These are phyloP conservation scores for Catharus fuscescens DNA, from an alignment of 2,113 vertebrate genomes.

Conservation along the genomic window DNA sequence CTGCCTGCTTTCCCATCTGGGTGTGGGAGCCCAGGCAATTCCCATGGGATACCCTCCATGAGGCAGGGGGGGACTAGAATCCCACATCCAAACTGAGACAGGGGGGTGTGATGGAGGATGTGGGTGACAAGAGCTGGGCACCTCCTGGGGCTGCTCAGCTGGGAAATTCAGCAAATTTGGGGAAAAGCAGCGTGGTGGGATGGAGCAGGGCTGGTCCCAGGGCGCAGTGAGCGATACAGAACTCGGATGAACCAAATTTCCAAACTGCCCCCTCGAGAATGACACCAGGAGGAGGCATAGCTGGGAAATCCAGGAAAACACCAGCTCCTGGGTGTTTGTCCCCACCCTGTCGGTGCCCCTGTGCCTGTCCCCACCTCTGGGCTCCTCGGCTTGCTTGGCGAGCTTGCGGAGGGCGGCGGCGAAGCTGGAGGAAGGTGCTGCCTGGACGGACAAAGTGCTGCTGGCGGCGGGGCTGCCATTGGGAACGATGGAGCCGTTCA, in stretches of 20 bases:
- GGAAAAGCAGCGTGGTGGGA: background rate
- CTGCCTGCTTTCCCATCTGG: background rate
- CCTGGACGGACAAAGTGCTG: constrained; percentile 88
- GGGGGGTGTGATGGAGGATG: rapidly evolving
- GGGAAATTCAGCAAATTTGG: background rate
- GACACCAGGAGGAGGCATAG: background rate
- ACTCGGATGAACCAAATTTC: background rate
- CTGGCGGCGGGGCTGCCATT: constrained; percentile 90
- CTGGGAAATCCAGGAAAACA: background rate
- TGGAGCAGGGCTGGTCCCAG: background rate
- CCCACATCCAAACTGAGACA: background rate
- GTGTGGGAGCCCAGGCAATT: background rate
- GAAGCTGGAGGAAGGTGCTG: constrained; percentile 95
- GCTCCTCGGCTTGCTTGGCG: constrained; percentile 98
- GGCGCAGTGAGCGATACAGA: background rate
- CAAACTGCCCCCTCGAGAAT: constrained; percentile 11
- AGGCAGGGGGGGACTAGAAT: background rate
- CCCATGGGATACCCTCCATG: rapidly evolving
- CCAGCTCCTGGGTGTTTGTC: background rate
- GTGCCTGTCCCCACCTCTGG: constrained; percentile 84
- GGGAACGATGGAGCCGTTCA: constrained; percentile 96
- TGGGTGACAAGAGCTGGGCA: rapidly evolving
- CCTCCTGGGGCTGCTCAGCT: background rate
- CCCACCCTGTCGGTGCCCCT: background rate
- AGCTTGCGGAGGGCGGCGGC: constrained; percentile 98